Base-by-base conservation (phyloP, 2,888 invertebrate genomes). In the Coronaproctus castanopsis region DNA sequence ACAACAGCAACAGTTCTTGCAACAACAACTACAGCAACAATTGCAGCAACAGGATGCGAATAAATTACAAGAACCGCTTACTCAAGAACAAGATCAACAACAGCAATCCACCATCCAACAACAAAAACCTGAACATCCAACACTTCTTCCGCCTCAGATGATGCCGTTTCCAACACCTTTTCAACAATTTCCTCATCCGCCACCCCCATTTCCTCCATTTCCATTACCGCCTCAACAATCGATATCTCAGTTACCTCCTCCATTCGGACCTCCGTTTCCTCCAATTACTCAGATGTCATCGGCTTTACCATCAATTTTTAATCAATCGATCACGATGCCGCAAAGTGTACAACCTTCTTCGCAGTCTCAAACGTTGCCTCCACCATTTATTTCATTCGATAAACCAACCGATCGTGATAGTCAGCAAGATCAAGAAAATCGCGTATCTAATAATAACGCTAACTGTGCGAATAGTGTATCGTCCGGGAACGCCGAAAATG, bases 21-120 rank as follows among this genome's bases (percentile, higher is more conserved):
- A 57, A 64, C 65, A 50, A 36, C 63, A 66, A 57, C 77, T 76
- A 65, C 77, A 77, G 48, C 77, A 76, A 49, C 55, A 51, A 52
- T 19, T n/a, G 22, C 52, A 51, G 14, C 54, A 54, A 23, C 36
- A 5, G 36, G 22, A 54, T n/a, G 18, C 53, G 18, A 19, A 51
- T 21, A 5, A 14, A 2, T 52, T 53, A 14, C 36, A 36, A 36
- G 36, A 36, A 36, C 36, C 5, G 36, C 14, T 14, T 8, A 8
- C 36, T 8, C 36, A 36, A 36, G 36, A 14, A 14, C 36, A 36
- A 36, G 36, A 36, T 8, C 36, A 8, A 8, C 5, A 36, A 36
- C 8, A 36, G 8, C 36, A 36, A 36, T 36, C 36, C n/a, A n/a
- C n/a, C n/a, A n/a, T n/a, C n/a, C n/a, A n/a, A n/a, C n/a, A n/a